Conservation (phyloP, 1,140 invertebrate genomes). For the Ladona fulva region DNA sequence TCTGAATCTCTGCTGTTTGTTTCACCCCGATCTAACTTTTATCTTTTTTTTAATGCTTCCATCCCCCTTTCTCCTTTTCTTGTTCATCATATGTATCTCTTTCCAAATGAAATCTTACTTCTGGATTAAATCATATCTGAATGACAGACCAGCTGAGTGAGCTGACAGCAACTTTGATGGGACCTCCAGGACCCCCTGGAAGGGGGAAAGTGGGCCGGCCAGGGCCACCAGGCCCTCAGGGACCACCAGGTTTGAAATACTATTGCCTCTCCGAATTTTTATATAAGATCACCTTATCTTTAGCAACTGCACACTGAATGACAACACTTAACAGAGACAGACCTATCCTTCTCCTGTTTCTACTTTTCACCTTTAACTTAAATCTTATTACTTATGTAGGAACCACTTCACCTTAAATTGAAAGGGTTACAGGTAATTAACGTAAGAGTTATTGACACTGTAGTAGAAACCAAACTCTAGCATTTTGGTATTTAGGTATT, state of each 20-base stretch:
- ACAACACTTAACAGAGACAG: no score
- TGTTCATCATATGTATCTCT: neutral
- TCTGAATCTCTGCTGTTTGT: neutral
- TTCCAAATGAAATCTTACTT: neutral
- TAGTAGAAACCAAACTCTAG: no score
- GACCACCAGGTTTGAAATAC: constrained; percentile 44
- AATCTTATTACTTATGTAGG: no score
- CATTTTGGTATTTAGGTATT: no score
- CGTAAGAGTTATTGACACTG: no score
- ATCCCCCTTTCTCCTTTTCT: neutral
- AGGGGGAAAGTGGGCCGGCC: constrained; percentile 45
- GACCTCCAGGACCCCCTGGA: constrained; percentile 52
- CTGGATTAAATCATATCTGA: neutral
- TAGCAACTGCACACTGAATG: no score
- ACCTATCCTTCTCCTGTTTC: no score
- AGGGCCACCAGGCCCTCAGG: constrained; percentile 49
- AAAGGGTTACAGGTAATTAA: no score
- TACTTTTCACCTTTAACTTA: no score
- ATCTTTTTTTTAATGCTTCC: neutral
- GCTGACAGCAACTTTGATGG: constrained; percentile 45
- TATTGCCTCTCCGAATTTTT: constrained; percentile 3
- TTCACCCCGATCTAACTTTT: neutral
- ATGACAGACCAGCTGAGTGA: constrained; percentile 49
- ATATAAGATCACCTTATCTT: no score
- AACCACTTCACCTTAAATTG: no score